Base-by-base conservation (phyloP, 1,140 invertebrate genomes). In the Drosophila santomea region DNA sequence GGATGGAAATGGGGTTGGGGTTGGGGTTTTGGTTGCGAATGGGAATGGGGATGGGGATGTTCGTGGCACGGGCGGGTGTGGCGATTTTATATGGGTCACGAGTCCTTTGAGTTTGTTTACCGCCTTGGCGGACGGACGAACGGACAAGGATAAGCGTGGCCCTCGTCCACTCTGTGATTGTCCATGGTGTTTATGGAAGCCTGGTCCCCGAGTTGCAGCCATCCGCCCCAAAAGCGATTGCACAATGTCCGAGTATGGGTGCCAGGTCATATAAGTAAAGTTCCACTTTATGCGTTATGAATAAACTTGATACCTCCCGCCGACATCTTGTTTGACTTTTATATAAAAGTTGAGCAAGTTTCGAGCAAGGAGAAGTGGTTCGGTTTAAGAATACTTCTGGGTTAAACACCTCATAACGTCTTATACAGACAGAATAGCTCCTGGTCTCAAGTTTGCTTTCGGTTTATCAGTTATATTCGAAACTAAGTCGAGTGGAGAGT, bases 81-180 rank as follows among this genome's bases (percentile, higher is more conserved):
- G 17, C 17, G n/a, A 20, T 28, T 69, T 14, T 84, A 85, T 75
- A 75, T 85, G 64, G 82, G 82, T 85, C 82, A 86, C 69, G 74
- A 61, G 78, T 45, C 57, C 78, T 72, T 78, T 61, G 75, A 67
- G 83, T 88, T 85, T 82, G 78, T 85, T 85, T 88, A 85, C 82
- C 74, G 51, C 82, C 62, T 64, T 68, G 63, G 36, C 59, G 55
- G 50, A 38, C 15, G 32, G 11, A n/a, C 12, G 28, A 47, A 10
- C 6, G n/a, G 25, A 11, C 48, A 25, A 10, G 67, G 36, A 52
- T 25, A 56, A 38, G 61, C 36, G 58, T 23, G 41, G 43, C 54
- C 55, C 2, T 48, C 41, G 36, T 38, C n/a, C 47, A 54, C 11
- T 32, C 23, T 7, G 6, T 35, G 63, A 69, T 39, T 50, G 51